Conservation (phyloP, 2,113 vertebrate species). For the Myocastor coypus region DNA sequence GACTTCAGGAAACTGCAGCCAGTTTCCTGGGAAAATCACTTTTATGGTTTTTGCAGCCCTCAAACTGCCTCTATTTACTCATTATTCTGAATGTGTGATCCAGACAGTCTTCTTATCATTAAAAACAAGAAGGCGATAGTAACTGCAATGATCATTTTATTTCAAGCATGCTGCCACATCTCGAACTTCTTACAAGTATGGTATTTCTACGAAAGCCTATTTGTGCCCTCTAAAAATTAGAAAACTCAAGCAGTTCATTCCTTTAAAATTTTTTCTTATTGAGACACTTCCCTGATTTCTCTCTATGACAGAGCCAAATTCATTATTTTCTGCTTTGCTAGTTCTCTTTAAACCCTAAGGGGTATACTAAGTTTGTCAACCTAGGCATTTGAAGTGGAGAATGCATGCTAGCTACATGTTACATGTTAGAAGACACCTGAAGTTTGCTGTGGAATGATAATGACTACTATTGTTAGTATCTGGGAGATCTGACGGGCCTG, state of each 20-base stretch:
- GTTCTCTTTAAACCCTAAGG: not conserved
- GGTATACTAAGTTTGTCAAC: not conserved
- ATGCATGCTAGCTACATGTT: not conserved
- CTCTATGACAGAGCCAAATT: not conserved
- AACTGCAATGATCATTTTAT: not conserved
- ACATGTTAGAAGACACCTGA: not conserved
- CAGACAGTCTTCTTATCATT: not conserved
- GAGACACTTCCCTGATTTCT: not conserved
- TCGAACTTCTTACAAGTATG: not conserved
- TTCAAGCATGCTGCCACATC: not conserved
- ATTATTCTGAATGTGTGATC: not conserved
- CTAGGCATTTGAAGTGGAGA: not conserved
- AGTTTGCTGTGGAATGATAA: not conserved
- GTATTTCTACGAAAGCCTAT: not conserved
- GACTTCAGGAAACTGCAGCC: not conserved
- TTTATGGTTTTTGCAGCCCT: not conserved
- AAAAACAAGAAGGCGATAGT: not conserved
- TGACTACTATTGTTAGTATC: not conserved
- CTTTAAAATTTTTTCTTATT: constrained; percentile 8
- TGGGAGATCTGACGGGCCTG: not conserved
- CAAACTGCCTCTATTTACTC: not conserved
- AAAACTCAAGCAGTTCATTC: not conserved
- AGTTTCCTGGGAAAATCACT: not conserved
- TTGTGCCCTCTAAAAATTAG: not conserved
- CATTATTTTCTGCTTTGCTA: not conserved